Base-by-base conservation (phyloP, 2,113 vertebrate genomes). In the Elephantulus edwardii region DNA sequence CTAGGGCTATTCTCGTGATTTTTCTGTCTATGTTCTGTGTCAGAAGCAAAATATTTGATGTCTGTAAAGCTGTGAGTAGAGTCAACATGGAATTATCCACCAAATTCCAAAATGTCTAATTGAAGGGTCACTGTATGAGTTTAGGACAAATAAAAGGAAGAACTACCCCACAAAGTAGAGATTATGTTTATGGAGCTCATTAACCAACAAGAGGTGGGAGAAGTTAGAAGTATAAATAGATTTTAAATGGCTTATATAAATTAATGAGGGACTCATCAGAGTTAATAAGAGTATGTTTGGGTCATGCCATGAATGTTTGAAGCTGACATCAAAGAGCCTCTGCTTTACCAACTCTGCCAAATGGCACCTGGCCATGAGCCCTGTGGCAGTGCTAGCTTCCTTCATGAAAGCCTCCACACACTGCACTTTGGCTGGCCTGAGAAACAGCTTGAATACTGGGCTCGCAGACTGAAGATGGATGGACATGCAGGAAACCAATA, bases 221-320 rank as follows among this genome's bases (percentile, higher is more conserved):
- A 93, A 91, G 30, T 92, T 56, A 83, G 83, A 91, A 88, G 77
- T 79, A 80, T 56, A 84, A 94, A 94, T 60, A 89, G 48, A 86
- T 86, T 83, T 87, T 90, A 89, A 92, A 79, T 93, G 79, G 2
- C 44, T 94, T 64, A 54, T 81, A 72, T 60, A 85, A 90, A 90
- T 91, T 76, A 95, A 93, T 70, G 50, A 90, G 26, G 48, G 79
- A 26, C 66, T 8, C 33, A 88, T 81, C 75, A 94, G 16, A 88
- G 38, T 50, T 92, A 91, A 92, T 64, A 86, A 88, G 62, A 38
- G 52, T 46, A 40, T 9, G 24, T 81, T 58, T 87, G 77, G 66
- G 75, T 95, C 68, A 81, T 44, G 48, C 40, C 58, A 60, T 17
- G 17, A 86, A 56, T 52, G 38, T 88, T 90, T 92, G 90, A 94